These are phyloP conservation scores for Syngnathus floridae DNA, from an alignment of 2,113 vertebrate species.

Conservation along the genomic window DNA sequence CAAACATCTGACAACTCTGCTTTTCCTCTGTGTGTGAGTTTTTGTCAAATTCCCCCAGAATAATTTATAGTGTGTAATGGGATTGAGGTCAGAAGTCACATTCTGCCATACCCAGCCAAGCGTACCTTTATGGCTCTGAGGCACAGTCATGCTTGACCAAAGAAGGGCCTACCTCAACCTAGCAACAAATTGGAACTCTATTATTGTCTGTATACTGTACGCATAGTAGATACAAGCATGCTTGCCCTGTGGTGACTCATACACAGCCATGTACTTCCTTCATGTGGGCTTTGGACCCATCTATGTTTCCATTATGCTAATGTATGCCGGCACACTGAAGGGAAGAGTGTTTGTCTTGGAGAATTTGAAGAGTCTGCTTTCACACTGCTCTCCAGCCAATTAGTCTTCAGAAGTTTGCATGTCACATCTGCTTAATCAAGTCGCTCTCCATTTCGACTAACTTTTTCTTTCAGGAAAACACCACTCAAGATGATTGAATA, in stretches of 20 bases:
- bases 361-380: conserved; percentile 1
- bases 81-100: too few relatives aligned
- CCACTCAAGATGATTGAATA: neutral
- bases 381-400: neutral
- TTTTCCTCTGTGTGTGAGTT: too few relatives aligned
- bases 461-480: conserved; percentile 10
- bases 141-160: too few relatives aligned
- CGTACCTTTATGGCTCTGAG: too few relatives aligned
- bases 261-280: conserved; percentile 29
- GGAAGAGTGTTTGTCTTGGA: neutral
- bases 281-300: conserved; percentile 6
- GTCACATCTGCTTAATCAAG: conserved; percentile 37
- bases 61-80: too few relatives aligned
- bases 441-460: neutral
- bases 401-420: conserved; percentile 12
- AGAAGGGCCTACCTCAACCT: too few relatives aligned
- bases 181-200: too few relatives aligned
- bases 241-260: conserved; percentile 8
- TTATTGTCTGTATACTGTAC: too few relatives aligned
- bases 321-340: conserved; percentile 20
- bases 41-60: too few relatives aligned
- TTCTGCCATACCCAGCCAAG: too few relatives aligned
- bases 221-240: too few relatives aligned
- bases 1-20: too few relatives aligned
- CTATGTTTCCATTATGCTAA: conserved; percentile 29